Conservation (phyloP, 2,888 invertebrate genomes). For the Idaea biselata region DNA sequence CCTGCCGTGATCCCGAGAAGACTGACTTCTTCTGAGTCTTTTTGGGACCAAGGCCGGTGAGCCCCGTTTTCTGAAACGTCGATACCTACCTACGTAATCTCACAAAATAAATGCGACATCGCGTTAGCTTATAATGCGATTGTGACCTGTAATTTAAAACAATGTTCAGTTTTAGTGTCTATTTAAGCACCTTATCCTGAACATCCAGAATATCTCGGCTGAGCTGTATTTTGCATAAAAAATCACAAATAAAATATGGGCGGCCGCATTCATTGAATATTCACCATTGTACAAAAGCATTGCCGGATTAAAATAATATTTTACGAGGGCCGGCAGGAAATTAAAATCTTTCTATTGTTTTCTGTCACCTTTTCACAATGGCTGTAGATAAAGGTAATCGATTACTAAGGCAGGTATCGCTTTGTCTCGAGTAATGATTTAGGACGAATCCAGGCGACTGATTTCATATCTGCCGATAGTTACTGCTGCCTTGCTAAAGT, state of each 20-base stretch:
- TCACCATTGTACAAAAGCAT: conserved; percentile 47
- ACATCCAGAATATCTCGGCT: conserved; percentile 23
- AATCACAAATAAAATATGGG: conserved; percentile 61
- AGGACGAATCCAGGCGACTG: conserved; percentile 18
- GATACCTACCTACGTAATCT: too few species aligned
- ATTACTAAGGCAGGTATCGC: conserved; percentile 6
- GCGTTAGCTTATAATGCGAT: too few species aligned
- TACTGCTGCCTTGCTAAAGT: neutral
- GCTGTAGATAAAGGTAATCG: conserved; percentile 33
- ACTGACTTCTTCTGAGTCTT: too few species aligned
- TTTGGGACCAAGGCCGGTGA: too few species aligned
- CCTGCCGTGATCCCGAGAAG: too few species aligned
- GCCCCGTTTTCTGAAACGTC: too few species aligned
- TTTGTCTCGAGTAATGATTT: conserved; percentile 15
- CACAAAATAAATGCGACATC: too few species aligned
- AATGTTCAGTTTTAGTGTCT: too few species aligned
- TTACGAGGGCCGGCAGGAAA: conserved; percentile 63
- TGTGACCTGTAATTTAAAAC: too few species aligned
- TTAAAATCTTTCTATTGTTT: conserved; percentile 69
- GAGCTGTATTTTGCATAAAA: conserved; percentile 51
- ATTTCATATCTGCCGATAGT: conserved; percentile 2
- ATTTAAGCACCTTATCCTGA: neutral
- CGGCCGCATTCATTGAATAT: conserved; percentile 58
- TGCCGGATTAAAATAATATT: conserved; percentile 69
- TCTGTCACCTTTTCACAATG: conserved; percentile 48